Evolutionary conservation across 2,113 vertebrate genomes (phyloP).

Genomic region (Actenoides lindsayi): DNA sequence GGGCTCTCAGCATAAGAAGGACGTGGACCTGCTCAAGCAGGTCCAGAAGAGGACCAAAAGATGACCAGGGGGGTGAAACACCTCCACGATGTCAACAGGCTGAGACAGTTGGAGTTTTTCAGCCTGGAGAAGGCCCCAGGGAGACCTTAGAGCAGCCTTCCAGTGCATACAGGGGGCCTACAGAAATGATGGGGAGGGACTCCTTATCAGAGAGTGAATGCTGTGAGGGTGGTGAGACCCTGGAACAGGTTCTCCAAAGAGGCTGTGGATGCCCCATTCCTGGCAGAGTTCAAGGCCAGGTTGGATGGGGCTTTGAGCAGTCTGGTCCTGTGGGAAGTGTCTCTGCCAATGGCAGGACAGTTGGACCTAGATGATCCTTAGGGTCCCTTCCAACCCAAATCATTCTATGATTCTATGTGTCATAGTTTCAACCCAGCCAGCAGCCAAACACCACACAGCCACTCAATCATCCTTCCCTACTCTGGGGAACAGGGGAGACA

Average conservation of each 20-base stretch:
- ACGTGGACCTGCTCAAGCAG: background rate
- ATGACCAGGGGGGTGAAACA: background rate
- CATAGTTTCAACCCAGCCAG: background rate
- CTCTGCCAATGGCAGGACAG: background rate
- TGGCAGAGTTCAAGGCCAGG: background rate
- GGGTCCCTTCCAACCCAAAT: background rate
- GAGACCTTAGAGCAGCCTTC: background rate
- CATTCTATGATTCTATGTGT: background rate
- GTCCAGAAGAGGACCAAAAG: background rate
- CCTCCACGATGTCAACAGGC: background rate
- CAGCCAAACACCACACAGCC: background rate
- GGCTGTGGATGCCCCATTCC: too few relatives aligned
- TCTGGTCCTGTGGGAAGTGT: background rate
- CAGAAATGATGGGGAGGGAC: too few relatives aligned
- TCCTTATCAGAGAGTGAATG: background rate
- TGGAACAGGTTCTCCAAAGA: background rate
- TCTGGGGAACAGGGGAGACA: background rate
- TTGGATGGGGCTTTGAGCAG: background rate
- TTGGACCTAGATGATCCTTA: background rate
- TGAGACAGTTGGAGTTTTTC: background rate
- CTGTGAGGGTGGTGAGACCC: background rate
- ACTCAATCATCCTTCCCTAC: background rate
- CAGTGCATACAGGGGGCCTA: background rate
- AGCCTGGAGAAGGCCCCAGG: background rate
- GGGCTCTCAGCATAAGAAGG: background rate